phyloP scores from a whole-genome alignment of 2,888 invertebrate species.

The Agrochola circellaris region DNA sequence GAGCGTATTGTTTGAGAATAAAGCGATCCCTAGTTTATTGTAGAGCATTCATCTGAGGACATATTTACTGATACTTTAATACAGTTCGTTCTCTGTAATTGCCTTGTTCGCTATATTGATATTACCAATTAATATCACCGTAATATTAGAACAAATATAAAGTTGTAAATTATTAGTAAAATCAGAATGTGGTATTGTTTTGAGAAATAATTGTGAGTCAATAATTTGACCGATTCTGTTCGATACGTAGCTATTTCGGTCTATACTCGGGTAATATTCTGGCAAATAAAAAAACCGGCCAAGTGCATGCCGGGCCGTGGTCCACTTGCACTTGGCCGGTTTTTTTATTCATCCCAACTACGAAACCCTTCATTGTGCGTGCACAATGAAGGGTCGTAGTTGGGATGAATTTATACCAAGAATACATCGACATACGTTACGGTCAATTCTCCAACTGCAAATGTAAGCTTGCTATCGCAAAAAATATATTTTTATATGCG shows the following conservation, averaged over 20 bases:
- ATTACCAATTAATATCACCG: slow-evolving; percentile 39
- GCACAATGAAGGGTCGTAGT: not conserved
- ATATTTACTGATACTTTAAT: slow-evolving; percentile 62
- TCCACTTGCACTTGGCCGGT: too few species aligned
- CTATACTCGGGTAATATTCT: not conserved
- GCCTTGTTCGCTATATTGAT: slow-evolving; percentile 43
- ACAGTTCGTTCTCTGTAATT: slow-evolving; percentile 49
- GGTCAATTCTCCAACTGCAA: too few species aligned
- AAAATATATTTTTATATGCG: too few species aligned
- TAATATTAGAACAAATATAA: slow-evolving; percentile 24
- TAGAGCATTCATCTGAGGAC: slow-evolving; percentile 52
- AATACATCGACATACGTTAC: not conserved
- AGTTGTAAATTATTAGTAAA: slow-evolving; percentile 13
- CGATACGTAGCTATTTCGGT: not conserved
- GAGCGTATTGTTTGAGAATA: slow-evolving; percentile 55
- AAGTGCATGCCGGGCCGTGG: too few species aligned
- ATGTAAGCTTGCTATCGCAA: too few species aligned
- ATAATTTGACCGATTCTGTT: not conserved
- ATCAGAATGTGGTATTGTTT: slow-evolving; percentile 2
- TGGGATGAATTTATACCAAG: not conserved
- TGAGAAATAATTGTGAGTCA: not conserved
- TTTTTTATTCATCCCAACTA: too few species aligned
- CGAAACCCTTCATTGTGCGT: too few species aligned
- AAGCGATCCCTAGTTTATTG: slow-evolving; percentile 45
- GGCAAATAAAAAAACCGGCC: not conserved